Percentiles rank a stretch among this genome's conserved stretches.
These are phyloP conservation scores for Formica aserva DNA, from an alignment of 2,888 invertebrate genomes.

Conservation along the genomic window DNA sequence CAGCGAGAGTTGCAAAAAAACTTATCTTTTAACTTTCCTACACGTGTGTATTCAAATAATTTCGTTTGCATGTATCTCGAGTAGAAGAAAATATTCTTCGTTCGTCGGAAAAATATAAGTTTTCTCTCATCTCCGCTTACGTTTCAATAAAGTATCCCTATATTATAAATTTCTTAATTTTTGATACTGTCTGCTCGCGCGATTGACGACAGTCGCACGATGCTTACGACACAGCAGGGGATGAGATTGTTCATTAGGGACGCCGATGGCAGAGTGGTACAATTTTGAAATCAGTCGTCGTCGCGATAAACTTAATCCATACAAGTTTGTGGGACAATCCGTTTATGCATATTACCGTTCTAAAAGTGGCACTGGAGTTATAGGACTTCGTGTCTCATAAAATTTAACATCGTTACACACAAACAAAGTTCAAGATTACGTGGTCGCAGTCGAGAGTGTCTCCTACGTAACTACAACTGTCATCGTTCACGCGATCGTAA, in stretches of 20 bases:
- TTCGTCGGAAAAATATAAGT: background rate
- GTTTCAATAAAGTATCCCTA: background rate
- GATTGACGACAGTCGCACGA: background rate
- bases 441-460: slow-evolving; percentile 35
- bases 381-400: slow-evolving; percentile 84
- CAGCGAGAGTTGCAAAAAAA: background rate
- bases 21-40: background rate
- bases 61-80: background rate
- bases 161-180: background rate
- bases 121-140: background rate
- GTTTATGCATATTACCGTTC: slow-evolving; percentile 84
- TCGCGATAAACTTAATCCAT: slow-evolving; percentile 84
- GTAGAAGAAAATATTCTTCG: background rate
- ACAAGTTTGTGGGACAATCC: slow-evolving; percentile 86
- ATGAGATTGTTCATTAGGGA: slow-evolving; percentile 10
- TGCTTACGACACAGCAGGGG: background rate
- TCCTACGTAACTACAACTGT: slow-evolving; percentile 53
- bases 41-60: background rate
- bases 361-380: slow-evolving; percentile 79
- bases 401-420: slow-evolving; percentile 82
- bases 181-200: background rate
- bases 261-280: background rate
- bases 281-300: slow-evolving; percentile 75
- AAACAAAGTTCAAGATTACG: slow-evolving; percentile 83
- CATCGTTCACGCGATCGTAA: slow-evolving; percentile 40